Evolutionary conservation across 2,113 vertebrate species (phyloP).

Genomic region (Herpailurus yagouaroundi): DNA sequence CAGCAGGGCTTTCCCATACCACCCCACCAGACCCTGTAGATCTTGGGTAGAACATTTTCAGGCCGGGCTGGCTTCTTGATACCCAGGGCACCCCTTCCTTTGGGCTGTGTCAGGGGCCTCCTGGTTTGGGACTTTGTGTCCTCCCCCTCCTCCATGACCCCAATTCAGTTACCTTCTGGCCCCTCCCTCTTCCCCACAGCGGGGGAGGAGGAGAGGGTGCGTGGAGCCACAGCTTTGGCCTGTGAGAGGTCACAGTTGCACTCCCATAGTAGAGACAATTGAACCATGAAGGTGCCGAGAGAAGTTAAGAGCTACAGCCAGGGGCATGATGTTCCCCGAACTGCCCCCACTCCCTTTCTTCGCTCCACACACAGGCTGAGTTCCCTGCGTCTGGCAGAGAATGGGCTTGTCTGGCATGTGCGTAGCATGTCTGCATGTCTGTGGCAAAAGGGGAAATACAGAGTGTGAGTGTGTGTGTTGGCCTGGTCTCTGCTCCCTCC

Average conservation of each 20-base stretch:
- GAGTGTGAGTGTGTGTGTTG: not conserved
- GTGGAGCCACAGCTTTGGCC: not conserved
- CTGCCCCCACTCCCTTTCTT: not conserved
- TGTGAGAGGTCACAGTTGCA: not conserved
- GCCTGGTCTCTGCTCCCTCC: not conserved
- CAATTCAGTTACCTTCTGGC: not conserved
- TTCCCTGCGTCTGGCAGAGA: not conserved
- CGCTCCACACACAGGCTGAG: not conserved
- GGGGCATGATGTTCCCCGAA: not conserved
- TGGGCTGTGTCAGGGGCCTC: not conserved
- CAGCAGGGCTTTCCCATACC: not conserved
- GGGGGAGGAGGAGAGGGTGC: not conserved
- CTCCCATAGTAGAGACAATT: not conserved
- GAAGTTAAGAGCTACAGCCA: not conserved
- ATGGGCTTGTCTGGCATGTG: not conserved
- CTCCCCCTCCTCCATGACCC: not conserved
- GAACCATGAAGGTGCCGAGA: not conserved
- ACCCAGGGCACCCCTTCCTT: not conserved
- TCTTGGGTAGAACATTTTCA: not conserved
- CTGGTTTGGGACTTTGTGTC: not conserved
- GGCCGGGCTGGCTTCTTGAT: not conserved
- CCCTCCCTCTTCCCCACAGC: not conserved
- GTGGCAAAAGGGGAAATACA: not conserved
- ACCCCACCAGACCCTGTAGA: not conserved
- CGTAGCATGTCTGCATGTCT: not conserved